Conservation (phyloP, 2,113 vertebrate species). For the Delphinapterus leucas region DNA sequence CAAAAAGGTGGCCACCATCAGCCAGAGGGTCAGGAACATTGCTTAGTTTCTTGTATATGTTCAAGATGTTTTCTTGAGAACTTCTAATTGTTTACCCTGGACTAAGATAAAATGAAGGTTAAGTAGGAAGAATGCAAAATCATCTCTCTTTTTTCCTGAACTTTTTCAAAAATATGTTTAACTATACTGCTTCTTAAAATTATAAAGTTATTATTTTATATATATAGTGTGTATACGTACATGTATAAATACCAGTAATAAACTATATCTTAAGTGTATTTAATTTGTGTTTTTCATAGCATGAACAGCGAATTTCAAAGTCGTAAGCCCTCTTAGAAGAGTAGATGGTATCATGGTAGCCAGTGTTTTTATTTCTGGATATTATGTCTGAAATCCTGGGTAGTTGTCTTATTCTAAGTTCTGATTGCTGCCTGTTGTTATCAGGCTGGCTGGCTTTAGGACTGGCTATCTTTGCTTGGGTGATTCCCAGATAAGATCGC, state of each 20-base stretch:
- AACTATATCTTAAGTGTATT: background rate
- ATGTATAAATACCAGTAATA: background rate
- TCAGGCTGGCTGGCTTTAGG: background rate
- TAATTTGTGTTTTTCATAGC: conserved; percentile 32
- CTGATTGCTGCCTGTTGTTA: background rate
- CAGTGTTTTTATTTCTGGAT: conserved; percentile 10
- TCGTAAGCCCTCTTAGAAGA: background rate
- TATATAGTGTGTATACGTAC: background rate
- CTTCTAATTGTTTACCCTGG: background rate
- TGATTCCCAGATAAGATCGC: conserved; percentile 2
- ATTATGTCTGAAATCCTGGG: conserved; percentile 2
- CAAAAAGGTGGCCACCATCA: background rate
- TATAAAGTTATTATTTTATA: background rate
- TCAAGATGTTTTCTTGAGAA: background rate
- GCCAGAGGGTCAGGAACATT: background rate
- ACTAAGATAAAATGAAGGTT: conserved; percentile 16
- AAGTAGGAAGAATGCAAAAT: background rate
- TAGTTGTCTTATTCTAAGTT: background rate
- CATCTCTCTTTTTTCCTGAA: background rate
- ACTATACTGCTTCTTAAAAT: conserved; percentile 11
- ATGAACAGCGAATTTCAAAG: conserved; percentile 23
- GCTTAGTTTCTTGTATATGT: background rate
- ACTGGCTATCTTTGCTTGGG: background rate
- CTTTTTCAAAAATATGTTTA: background rate
- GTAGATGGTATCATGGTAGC: background rate